Percentiles rank a stretch among this genome's conserved stretches.
Conservation (phyloP, 2,113 vertebrate genomes). For the Indicator indicator region DNA sequence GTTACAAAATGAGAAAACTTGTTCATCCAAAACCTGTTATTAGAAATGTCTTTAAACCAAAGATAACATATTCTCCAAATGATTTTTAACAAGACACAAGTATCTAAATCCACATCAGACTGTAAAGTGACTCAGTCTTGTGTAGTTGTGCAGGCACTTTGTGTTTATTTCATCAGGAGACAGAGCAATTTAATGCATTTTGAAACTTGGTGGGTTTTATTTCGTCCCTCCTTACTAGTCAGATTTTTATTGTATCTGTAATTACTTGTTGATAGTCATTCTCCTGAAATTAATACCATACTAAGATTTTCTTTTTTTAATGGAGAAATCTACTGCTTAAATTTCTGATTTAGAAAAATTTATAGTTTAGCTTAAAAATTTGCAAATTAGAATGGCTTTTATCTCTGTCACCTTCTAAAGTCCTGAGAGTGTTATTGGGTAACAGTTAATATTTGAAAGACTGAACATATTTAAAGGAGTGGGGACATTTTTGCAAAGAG, state of each 20-base stretch:
- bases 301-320: not conserved
- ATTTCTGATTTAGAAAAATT: not conserved
- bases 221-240: not conserved
- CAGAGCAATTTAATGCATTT: not conserved
- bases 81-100: not conserved
- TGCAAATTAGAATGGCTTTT: not conserved
- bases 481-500: not conserved
- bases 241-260: not conserved
- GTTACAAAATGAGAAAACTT: conserved; percentile 7
- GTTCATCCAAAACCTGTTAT: not conserved
- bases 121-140: not conserved
- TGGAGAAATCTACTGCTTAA: not conserved
- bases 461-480: not conserved
- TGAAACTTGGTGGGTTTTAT: not conserved
- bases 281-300: not conserved
- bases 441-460: not conserved
- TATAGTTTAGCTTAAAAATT: not conserved
- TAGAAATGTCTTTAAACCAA: conserved; percentile 3
- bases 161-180: not conserved
- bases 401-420: not conserved
- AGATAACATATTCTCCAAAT: not conserved
- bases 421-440: not conserved
- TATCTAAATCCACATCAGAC: not conserved
- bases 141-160: not conserved
- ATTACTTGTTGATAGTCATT: not conserved